Conservation (phyloP, 2,113 vertebrate genomes). For the Lota lota region DNA sequence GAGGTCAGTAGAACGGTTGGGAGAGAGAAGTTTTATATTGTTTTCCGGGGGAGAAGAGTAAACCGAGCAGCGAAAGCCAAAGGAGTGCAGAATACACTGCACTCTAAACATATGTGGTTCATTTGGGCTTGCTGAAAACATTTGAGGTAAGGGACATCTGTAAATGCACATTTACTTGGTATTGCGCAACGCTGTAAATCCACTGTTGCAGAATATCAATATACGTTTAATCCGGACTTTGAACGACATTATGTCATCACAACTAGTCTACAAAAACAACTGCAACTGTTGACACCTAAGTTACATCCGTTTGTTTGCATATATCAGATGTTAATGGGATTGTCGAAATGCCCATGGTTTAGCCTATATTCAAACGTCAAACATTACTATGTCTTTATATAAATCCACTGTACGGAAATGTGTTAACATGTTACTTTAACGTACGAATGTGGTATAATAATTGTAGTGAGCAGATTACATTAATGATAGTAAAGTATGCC, state of each 20-base stretch:
- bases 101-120: too few species aligned
- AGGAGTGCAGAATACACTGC: too few species aligned
- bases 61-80: neutral
- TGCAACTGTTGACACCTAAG: neutral
- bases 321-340: too few species aligned
- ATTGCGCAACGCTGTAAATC: neutral
- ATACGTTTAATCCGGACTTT: slow-evolving; percentile 37
- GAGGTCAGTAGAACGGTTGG: slow-evolving; percentile 41
- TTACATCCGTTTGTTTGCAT: neutral
- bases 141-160: too few species aligned
- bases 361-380: too few species aligned
- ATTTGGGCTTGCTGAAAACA: too few species aligned
- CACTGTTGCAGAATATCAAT: slow-evolving; percentile 12
- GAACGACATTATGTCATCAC: slow-evolving; percentile 9
- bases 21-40: neutral
- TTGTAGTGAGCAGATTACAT: neutral
- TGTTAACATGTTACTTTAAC: too few species aligned
- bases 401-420: too few species aligned
- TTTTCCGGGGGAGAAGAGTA: slow-evolving; percentile 32
- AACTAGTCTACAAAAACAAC: neutral
- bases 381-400: too few species aligned
- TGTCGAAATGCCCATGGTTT: too few species aligned
- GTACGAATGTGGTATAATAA: neutral
- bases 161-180: neutral
- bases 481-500: neutral